Conservation (phyloP, 2,113 vertebrate genomes). For the Mirounga angustirostris region DNA sequence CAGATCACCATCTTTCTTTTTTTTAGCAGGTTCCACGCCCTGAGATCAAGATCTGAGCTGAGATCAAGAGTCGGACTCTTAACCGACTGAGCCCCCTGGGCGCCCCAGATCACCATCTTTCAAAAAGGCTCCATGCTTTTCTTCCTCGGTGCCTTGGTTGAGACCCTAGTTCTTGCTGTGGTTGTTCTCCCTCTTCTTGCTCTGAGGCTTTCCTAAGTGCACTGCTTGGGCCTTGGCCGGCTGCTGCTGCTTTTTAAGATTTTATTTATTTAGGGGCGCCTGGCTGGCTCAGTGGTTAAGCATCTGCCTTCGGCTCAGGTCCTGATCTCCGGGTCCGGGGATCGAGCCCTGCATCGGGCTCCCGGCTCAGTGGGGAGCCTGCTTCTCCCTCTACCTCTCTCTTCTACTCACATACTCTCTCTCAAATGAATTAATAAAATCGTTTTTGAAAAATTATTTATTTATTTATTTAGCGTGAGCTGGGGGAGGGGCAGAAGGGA, state of each 20-base stretch:
- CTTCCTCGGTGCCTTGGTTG: not conserved
- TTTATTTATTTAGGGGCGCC: not conserved
- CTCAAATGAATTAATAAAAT: too few species aligned
- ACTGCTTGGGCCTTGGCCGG: not conserved
- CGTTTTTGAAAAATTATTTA: too few species aligned
- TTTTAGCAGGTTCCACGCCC: not conserved
- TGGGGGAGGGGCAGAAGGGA: too few species aligned
- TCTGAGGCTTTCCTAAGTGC: not conserved
- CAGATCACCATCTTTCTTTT: not conserved
- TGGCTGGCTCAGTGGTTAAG: not conserved
- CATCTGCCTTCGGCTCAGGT: not conserved
- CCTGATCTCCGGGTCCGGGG: not conserved
- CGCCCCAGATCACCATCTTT: not conserved
- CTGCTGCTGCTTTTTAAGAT: not conserved
- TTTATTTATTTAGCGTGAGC: too few species aligned
- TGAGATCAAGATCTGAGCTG: not conserved
- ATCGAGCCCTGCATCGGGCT: not conserved
- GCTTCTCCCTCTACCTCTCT: too few species aligned
- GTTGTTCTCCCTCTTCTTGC: not conserved
- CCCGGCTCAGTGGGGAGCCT: too few species aligned
- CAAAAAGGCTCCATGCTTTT: not conserved
- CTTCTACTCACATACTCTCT: too few species aligned
- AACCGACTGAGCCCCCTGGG: not conserved
- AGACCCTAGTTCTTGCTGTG: not conserved
- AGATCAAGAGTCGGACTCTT: not conserved